Percentiles rank a stretch among this genome's conserved stretches.
Evolutionary conservation across 2,113 vertebrate species (phyloP).

Genomic region (Leuciscus idus): DNA sequence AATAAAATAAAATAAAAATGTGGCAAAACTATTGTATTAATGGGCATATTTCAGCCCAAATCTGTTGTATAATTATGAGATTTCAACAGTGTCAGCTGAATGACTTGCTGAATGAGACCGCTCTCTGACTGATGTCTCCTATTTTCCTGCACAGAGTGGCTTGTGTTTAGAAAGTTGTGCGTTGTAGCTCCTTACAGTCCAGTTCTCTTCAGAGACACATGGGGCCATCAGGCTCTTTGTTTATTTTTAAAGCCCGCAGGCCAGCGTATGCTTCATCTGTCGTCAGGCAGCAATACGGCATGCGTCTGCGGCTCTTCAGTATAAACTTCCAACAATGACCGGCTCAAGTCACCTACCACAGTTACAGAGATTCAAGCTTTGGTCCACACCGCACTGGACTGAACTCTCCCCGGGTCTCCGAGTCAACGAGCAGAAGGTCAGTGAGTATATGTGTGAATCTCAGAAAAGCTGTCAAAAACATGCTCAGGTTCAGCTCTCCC

Average conservation of each 20-base stretch:
- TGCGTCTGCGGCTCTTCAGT: constrained; percentile 57
- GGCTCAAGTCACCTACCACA: constrained; percentile 56
- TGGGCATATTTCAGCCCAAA: too few relatives aligned
- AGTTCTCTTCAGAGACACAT: constrained; percentile 57
- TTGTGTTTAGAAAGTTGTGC: constrained; percentile 52
- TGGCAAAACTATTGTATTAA: too few relatives aligned
- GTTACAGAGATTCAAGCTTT: constrained; percentile 39
- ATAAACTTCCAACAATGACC: constrained; percentile 59
- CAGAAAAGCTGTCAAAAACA: neutral
- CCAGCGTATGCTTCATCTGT: constrained; percentile 63
- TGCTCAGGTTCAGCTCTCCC: neutral
- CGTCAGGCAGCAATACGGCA: constrained; percentile 62
- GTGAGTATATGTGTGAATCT: neutral
- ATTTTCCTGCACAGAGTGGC: too few relatives aligned
- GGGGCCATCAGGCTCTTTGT: constrained; percentile 54
- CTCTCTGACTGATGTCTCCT: neutral
- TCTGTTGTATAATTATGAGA: too few relatives aligned
- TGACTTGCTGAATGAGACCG: neutral
- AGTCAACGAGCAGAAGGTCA: neutral
- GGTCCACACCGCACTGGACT: constrained; percentile 28
- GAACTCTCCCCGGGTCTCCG: constrained; percentile 4
- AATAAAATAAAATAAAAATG: too few relatives aligned
- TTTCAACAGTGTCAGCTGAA: too few relatives aligned
- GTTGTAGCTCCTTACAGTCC: constrained; percentile 41
- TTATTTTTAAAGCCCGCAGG: constrained; percentile 70